phyloP scores from a whole-genome alignment of 2,113 vertebrate species.

The Cavia aperea region DNA sequence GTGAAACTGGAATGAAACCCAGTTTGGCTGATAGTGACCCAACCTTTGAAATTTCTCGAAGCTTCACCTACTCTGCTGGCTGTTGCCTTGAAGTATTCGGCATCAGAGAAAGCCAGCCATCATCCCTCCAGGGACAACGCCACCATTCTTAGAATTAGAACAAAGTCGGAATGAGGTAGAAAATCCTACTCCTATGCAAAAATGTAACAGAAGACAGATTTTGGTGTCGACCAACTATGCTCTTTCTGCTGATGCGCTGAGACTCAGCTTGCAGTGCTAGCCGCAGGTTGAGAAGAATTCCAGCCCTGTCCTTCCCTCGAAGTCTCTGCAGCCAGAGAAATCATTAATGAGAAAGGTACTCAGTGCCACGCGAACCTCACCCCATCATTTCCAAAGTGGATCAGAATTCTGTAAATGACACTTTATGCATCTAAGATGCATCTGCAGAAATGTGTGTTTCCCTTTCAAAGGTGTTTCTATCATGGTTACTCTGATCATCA shows the following conservation, averaged over 20 bases:
- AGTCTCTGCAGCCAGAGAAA: neutral
- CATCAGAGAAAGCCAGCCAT: neutral
- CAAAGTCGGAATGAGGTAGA: conserved; percentile 49
- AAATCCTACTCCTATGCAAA: conserved; percentile 28
- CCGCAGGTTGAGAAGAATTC: neutral
- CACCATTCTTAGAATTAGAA: conserved; percentile 45
- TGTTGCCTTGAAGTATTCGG: neutral
- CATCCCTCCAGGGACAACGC: neutral
- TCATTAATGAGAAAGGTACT: conserved; percentile 32
- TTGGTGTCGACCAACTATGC: neutral
- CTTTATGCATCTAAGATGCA: conserved; percentile 36
- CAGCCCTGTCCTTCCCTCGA: neutral
- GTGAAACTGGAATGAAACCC: neutral
- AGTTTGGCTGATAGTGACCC: neutral
- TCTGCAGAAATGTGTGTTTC: conserved; percentile 44
- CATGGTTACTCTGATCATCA: conserved; percentile 55
- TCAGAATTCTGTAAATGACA: conserved; percentile 32
- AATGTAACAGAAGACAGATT: neutral
- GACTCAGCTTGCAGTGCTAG: neutral
- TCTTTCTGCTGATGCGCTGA: conserved; percentile 25
- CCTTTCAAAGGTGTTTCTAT: conserved; percentile 64
- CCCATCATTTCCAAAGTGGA: conserved; percentile 24
- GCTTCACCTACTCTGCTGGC: neutral
- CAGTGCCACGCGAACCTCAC: neutral
- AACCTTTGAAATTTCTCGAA: neutral